Base-by-base conservation (phyloP, 1,140 invertebrate species). In the Polypedilum vanderplanki region DNA sequence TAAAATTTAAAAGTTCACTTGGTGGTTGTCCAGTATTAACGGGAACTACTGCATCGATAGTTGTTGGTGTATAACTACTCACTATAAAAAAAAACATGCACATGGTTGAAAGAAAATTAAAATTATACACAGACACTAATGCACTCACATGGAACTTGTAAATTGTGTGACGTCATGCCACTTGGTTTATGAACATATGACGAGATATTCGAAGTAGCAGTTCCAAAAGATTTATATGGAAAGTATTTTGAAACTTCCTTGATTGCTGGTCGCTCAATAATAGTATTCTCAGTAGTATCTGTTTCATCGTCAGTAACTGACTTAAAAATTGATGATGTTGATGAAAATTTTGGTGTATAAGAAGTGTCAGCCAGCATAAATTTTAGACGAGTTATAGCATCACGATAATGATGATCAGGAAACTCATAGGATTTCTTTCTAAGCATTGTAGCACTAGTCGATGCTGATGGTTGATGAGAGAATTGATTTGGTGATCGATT, bases 331-430 rank as follows among this genome's bases (percentile, higher is more conserved):
- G 9, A 70, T 4, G 65, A 70, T n/a, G 17, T 46, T 10, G 22
- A 65, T 18, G 65, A 74, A 10, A 46, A 74, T 20, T 75, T 40
- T 65, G 83, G 81, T 74, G 89, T 87, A n/a, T 87, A 85, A 78
- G 90, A 92, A 75, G 90, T 91, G 77, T 93, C 90, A 3, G 89
- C 88, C 75, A 93, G 81, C 76, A 93, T 86, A 80, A 91, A 89
- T 80, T 90, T 88, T 9, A 93, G 80, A 75, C 92, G 88, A 0
- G 89, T 88, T 0, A 94, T 91, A 3, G 92, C 92, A 82, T 93
- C 91, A 77, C 90, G 88, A 78, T 94, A 93, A 3, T 90, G 91
- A 75, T 90, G 84, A 78, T 93, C 92, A 0, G 91, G 92, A 78
- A 93, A 93, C 83, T 93, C 90, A 57, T 90, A 88, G 22, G 87